Base-by-base conservation (phyloP, 92 coral and sea anemone species). In the Porites rus region DNA sequence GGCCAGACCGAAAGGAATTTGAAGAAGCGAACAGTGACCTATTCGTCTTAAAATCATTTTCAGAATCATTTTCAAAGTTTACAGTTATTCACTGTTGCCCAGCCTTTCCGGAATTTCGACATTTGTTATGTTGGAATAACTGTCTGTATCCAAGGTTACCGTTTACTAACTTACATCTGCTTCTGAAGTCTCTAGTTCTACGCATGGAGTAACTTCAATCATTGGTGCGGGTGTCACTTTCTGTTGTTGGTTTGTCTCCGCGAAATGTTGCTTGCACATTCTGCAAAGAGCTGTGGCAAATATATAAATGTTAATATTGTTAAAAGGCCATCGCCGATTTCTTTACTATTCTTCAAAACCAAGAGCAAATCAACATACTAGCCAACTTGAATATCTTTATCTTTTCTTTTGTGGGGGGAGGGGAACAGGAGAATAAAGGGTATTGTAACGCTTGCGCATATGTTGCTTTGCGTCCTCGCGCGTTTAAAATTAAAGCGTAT, bases 391-490 rank as follows among this genome's bases (percentile, higher is more conserved):
- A 65, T 18, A 65, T 65, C 70, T n/a, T 18, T 65, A 65, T 18
- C 25, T 19, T 18, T 65, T 19, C 18, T 62, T 62, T 62, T 62
- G 67, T 62, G 67, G 67, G 67, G 10, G 14, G 10, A 65, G 70
- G 68, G 68, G 68, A 63, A 63, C 68, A 63, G 68, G 68, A 63
- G 68, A 63, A 63, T 63, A 63, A 63, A 63, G 68, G 71, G 10
- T 66, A 66, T n/a, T 66, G 71, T 66, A 52, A 52, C 78, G 43
- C 43, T 74, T 52, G 64, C 78, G 38, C 65, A 18, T n/a, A 74
- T 74, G 65, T 54, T 51, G 63, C 78, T 51, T 51, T 51, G 38
- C 21, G 31, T n/a, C 65, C 78, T 14, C 67, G 17, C 65, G 28
- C 74, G 31, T 38, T 4, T 11, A 69, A 74, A 58, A 52, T 19